Base-by-base conservation (phyloP, 1,140 invertebrate species). In the Temnothorax curvispinosus region DNA sequence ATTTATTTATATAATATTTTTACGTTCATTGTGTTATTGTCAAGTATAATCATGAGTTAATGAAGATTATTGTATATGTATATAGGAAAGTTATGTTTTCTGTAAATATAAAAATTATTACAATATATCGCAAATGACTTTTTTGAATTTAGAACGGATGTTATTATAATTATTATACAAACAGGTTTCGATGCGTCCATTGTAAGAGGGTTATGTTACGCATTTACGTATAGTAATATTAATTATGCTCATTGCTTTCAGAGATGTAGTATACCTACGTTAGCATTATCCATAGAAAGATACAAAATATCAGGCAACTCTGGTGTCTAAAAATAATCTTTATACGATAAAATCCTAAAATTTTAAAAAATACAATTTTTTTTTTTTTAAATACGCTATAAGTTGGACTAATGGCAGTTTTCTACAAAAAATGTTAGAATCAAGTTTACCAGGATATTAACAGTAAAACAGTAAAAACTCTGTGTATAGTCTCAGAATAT, bases 71-170 rank as follows among this genome's bases (percentile, higher is more conserved):
- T 71, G 9, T 41, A 41, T 3, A 15, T 27, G 27, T 35, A 72
- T 3, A 15, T n/a, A 78, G 3, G 9, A 9, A 62, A 77, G 21
- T 80, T 21, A 15, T 5, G 0, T 80, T 67, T 60, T 5, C 21
- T 38, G 7, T 80, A 58, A 32, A 71, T 71, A 5, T 13, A 47
- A 71, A 54, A 81, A 32, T 71, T 35, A 65, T 13, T 80, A 52
- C 21, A 21, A 52, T 67, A 80, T 6, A 11, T 67, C 11, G 32
- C n/a, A 80, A 15, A 41, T 27, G 2, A n/a, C 11, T 80, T 64
- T 21, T 65, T 5, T 15, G 21, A 15, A 18, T 41, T 32, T 11
- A 50, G 3, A 58, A 71, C 11, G 5, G 0, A 32, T 56, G 5
- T 44, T 18, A 32, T 71, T 77, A 77, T 41, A 60, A 38, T 65